Evolutionary conservation across 1,140 invertebrate species (phyloP).

Genomic region (Bombus huntii): DNA sequence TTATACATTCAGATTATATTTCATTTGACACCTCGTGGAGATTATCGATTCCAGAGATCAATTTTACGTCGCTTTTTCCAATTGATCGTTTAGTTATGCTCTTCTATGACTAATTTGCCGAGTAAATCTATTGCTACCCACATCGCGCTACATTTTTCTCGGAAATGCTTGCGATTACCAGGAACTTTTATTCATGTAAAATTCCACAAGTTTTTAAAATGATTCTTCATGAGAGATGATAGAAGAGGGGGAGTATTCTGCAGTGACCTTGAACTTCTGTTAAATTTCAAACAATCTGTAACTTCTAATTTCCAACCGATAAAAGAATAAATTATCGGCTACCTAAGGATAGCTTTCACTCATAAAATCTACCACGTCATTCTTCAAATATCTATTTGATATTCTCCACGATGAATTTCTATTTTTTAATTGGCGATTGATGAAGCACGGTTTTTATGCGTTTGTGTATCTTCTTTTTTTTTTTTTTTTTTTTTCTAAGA

Average conservation of each 20-base stretch:
- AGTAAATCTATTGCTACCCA: background rate
- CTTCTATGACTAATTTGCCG: conserved; percentile 1
- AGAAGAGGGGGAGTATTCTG: background rate
- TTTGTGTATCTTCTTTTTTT: background rate
- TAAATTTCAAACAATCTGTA: background rate
- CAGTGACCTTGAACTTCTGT: too few relatives aligned
- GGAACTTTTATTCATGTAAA: background rate
- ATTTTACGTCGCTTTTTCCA: background rate
- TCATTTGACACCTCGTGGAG: background rate
- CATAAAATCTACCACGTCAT: background rate
- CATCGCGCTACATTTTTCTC: background rate
- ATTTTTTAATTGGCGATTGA: background rate
- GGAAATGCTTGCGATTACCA: background rate
- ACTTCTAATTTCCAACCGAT: too few relatives aligned
- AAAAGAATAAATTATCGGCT: background rate
- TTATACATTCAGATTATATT: background rate
- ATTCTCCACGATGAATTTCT: background rate
- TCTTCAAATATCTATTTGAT: background rate
- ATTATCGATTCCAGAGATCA: background rate
- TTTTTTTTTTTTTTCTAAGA: background rate
- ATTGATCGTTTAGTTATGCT: background rate
- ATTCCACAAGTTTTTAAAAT: background rate
- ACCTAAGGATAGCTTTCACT: too few relatives aligned
- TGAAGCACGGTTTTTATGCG: background rate
- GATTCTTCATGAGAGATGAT: background rate